Percentiles rank a stretch among this genome's conserved stretches.
Conservation (phyloP, 2,888 invertebrate genomes). For the Drosophila pseudotakahashii region DNA sequence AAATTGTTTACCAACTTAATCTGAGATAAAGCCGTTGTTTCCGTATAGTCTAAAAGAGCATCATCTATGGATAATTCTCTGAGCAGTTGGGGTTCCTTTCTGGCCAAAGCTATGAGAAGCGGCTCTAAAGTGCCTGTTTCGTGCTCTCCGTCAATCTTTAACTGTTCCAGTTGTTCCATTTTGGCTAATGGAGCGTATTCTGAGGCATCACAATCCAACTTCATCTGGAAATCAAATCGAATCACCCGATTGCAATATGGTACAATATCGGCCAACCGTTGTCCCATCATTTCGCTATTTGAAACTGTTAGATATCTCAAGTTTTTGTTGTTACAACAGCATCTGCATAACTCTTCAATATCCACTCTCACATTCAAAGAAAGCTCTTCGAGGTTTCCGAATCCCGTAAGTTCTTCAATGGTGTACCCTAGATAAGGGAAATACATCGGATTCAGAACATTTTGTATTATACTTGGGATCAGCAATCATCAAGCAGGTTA, state of each 20-base stretch:
- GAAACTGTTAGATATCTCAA: neutral
- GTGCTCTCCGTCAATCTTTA: slow-evolving; percentile 5
- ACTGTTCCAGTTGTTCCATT: neutral
- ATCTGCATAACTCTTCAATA: slow-evolving; percentile 3
- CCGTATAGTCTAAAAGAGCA: neutral
- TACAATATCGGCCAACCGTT: slow-evolving; percentile 4
- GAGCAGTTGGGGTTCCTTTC: neutral
- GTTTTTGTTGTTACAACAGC: neutral
- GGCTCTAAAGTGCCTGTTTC: slow-evolving; percentile 1
- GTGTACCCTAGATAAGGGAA: neutral
- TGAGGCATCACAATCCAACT: slow-evolving; percentile 1
- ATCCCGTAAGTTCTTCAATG: neutral
- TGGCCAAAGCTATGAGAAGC: neutral
- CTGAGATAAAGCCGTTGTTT: neutral
- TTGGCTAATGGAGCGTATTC: slow-evolving; percentile 6
- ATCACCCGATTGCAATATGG: slow-evolving; percentile 1
- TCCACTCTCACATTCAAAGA: slow-evolving; percentile 1
- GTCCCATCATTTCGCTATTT: neutral
- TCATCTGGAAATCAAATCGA: neutral
- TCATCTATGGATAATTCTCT: neutral
- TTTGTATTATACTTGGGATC: no score
- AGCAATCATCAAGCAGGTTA: no score
- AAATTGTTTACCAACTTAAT: neutral
- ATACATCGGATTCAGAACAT: neutral
- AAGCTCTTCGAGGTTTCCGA: slow-evolving; percentile 1